Evolutionary conservation across 2,797 vertebrate genomes (phyloP), one percentile per base, ranked within the genome.

Genomic region (Apogon hyalosoma): DNA sequence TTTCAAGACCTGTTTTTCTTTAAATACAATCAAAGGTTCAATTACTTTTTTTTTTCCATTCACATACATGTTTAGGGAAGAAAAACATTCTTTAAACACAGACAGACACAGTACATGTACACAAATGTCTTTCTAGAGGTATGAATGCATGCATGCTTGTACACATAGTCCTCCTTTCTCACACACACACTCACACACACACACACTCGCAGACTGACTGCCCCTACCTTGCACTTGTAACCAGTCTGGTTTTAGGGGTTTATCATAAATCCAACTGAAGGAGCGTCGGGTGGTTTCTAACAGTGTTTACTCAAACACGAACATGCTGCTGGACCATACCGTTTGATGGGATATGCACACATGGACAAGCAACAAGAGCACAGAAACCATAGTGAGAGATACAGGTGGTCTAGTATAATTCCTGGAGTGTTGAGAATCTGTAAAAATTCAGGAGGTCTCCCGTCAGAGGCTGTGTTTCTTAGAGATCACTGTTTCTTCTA

Each of bases 21-120:
- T 72, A 79, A 83, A 87, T 90, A 91, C 86, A 92, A 91, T 89
- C 86, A 86, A 63, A 76, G 68, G 73, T 79, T 91, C 62, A 65
- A 68, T 75, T 63, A 57, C 76, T 47, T 10, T 64, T 75, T 65
- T 69, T 77, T 88, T 84, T 83, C 41, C 77, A 76, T 85, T 86
- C 85, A 75, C 77, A 82, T 75, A 85, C 55, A 69, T n/a, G 39
- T 56, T 65, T 28, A 67, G 58, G 65, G 64, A 72, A 63, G 62
- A 69, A 63, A 51, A 72, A 89, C 82, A 80, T 77, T 79, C 42
- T 74, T 69, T 54, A 36, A 81, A 76, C 69, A 77, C 71, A 72
- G 50, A 73, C 1, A 31, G 58, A 78, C 68, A 81, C 45, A 56
- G 43, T 69, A 77, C 11, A 7, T 75, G 40, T 33, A 77, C 72